Percentiles rank a stretch among this genome's conserved stretches.
Conservation (phyloP, 2,113 vertebrate genomes). For the Gadus chalcogrammus region DNA sequence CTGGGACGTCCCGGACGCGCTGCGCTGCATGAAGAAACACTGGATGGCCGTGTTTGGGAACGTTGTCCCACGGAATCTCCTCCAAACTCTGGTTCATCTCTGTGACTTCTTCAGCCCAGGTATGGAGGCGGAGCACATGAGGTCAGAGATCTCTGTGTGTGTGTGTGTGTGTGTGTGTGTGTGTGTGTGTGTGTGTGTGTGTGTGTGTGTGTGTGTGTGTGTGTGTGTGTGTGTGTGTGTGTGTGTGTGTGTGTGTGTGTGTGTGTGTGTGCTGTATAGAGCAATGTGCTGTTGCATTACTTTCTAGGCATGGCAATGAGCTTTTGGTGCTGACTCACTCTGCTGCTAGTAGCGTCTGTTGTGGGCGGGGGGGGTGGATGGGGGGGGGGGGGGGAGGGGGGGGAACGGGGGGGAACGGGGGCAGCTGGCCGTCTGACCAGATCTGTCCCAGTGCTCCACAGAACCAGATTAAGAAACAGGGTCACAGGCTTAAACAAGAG, state of each 20-base stretch:
- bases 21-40: constrained; percentile 87
- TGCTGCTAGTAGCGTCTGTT: too few relatives aligned
- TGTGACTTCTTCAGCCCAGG: constrained; percentile 75
- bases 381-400: too few relatives aligned
- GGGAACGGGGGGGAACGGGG: background rate
- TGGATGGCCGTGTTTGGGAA: constrained; percentile 91
- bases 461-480: constrained; percentile 51
- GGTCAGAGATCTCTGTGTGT: background rate
- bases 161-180: background rate
- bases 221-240: too few relatives aligned
- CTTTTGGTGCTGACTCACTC: too few relatives aligned
- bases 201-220: too few relatives aligned
- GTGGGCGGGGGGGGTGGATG: too few relatives aligned
- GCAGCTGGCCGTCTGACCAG: constrained; percentile 25
- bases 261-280: too few relatives aligned
- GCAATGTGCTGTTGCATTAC: too few relatives aligned
- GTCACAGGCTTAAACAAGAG: constrained; percentile 52
- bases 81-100: constrained; percentile 73
- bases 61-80: constrained; percentile 73
- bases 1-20: constrained; percentile 79
- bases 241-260: too few relatives aligned
- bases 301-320: too few relatives aligned
- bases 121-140: constrained; percentile 60
- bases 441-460: constrained; percentile 45
- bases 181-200: too few relatives aligned